Evolutionary conservation across 2,888 invertebrate species (phyloP).

Genomic region (Isotomurus palustris): DNA sequence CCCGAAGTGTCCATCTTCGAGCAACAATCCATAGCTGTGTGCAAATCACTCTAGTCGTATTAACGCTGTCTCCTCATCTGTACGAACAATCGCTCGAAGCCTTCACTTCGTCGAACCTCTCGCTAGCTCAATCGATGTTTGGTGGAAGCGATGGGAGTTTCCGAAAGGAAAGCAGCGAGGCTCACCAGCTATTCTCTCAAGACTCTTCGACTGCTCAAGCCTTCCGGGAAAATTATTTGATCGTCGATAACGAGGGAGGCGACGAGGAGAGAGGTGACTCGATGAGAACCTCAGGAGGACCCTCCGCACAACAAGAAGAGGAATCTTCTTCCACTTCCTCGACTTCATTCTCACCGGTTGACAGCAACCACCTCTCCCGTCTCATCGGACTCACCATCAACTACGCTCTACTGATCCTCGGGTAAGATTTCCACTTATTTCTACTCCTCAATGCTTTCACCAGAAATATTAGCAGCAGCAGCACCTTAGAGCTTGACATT

Average conservation of each 20-base stretch:
- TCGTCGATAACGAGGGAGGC: background rate
- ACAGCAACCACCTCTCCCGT: conserved; percentile 29
- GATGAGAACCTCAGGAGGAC: background rate
- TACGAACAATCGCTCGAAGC: conserved; percentile 40
- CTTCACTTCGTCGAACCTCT: conserved; percentile 10
- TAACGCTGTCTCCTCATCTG: conserved; percentile 38
- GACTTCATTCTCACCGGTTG: conserved; percentile 15
- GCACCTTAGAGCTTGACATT: no score
- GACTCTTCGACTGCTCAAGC: background rate
- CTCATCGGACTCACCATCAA: conserved; percentile 41
- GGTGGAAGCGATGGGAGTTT: conserved; percentile 2
- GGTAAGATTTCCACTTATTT: conserved; percentile 25
- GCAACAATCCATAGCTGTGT: conserved; percentile 43
- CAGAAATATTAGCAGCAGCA: no score
- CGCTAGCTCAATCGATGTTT: background rate
- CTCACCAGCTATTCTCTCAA: background rate
- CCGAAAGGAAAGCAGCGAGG: background rate
- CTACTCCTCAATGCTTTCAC: no score
- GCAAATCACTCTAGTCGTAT: conserved; percentile 39
- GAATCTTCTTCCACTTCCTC: conserved; percentile 17
- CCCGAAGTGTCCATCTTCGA: conserved; percentile 37
- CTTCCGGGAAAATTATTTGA: background rate
- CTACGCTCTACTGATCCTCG: conserved; percentile 41
- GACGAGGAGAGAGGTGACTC: conserved; percentile 8
- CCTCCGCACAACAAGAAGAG: no score